Evolutionary conservation across 1,140 invertebrate species (phyloP), one percentile per base, ranked within the genome.

Genomic region (Samia ricini): DNA sequence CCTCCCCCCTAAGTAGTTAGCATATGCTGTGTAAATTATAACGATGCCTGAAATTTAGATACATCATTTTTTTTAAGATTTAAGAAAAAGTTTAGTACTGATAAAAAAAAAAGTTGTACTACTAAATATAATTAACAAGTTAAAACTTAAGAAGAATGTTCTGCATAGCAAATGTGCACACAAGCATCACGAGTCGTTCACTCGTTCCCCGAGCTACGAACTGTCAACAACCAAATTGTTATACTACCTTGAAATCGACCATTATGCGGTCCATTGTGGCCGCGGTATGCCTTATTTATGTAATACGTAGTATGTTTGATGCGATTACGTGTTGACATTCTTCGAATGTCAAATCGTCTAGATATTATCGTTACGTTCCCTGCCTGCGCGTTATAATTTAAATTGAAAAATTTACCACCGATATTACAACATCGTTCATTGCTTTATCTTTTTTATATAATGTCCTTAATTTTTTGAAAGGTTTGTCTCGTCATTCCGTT

Each of bases 171-270:
- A 42, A 12, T 15, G 33, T 42, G 12, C 10, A 15, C n/a, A 42
- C 33, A 22, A 12, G 48, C 36, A 24, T 48, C 33, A 18, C 59
- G 55, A 61, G 55, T 59, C 51, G n/a, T n/a, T n/a, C n/a, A n/a
- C n/a, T n/a, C 36, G 20, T 56, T 55, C 56, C 56, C 65, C 51
- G 21, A 24, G 56, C 36, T n/a, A n/a, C n/a, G n/a, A n/a, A 50
- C 52, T 55, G 48, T 61, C 48, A 33, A 67, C 65, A 68, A 68
- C 63, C 62, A 51, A 50, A 60, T 54, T 51, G 58, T 54, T 55
- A 51, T 36, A 23, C 55, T 64, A 65, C 71, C 71, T 73, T 73
- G 71, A 70, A 56, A 55, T 20, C 10, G 26, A 33, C 64, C 42
- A 67, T 68, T 73, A 70, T 68, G 55, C 64, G 33, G n/a, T 42